Conservation (phyloP, 2,113 vertebrate species). For the Corydoras maculifer region DNA sequence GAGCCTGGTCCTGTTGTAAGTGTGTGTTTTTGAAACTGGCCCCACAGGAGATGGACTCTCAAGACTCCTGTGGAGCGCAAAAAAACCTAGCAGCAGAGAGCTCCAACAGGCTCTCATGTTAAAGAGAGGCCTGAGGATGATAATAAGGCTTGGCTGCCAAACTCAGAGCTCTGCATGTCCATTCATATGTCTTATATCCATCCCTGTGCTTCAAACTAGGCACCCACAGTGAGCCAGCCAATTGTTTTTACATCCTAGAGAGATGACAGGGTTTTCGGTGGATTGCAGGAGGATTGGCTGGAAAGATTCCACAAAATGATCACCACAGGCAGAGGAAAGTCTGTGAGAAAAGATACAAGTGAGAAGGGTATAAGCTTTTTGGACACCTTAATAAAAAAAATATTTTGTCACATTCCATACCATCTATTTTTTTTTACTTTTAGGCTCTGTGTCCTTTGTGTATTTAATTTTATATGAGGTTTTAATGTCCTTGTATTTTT, state of each 20-base stretch:
- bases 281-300: slow-evolving; percentile 38
- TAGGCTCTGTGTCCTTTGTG: no score
- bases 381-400: no score
- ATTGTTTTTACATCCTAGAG: slow-evolving; percentile 30
- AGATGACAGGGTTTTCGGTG: neutral
- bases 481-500: no score
- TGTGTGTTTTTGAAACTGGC: slow-evolving; percentile 67
- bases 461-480: no score
- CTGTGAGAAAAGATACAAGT: no score
- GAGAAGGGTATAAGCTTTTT: no score
- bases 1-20: slow-evolving; percentile 61
- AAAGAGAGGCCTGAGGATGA: slow-evolving; percentile 47
- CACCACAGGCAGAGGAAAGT: slow-evolving; percentile 13
- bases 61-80: slow-evolving; percentile 76
- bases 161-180: slow-evolving; percentile 55
- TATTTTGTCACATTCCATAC: no score
- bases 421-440: no score
- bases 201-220: neutral
- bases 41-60: slow-evolving; percentile 65
- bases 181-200: slow-evolving; percentile 50
- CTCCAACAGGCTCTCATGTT: slow-evolving; percentile 83
- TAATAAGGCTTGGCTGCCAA: slow-evolving; percentile 63
- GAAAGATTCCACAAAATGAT: slow-evolving; percentile 37
- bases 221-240: slow-evolving; percentile 5
- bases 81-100: slow-evolving; percentile 76